Base-by-base conservation (phyloP, 1,140 invertebrate species). In the Ylistrum balloti region DNA sequence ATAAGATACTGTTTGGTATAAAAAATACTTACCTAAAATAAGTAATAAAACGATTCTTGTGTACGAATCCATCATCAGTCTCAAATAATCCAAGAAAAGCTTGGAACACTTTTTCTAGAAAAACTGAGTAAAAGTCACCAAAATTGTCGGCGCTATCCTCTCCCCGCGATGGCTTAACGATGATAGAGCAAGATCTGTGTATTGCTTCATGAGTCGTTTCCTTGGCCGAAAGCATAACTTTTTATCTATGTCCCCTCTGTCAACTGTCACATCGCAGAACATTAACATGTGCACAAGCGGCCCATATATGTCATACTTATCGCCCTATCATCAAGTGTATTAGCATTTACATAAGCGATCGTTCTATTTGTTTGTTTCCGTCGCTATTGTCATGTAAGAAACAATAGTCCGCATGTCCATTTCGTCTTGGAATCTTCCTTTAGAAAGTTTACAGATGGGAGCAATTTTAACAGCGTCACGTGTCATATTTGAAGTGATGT, bases 241-340 rank as follows among this genome's bases (percentile, higher is more conserved):
- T 74, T 28, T 74, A 28, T 74, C 56, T 74, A 28, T 74, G 10
- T 45, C 17, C 56, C 56, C 56, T 20, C 22, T 74, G 56, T 74
- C 56, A 74, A 74, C 56, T 74, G 56, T 74, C 56, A 74, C 28
- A 22, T n/a, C 22, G 5, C 17, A 28, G 56, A n/a, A 22, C 56
- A 74, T 74, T 74, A 74, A 74, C 56, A 5, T 74, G 56, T 74
- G 56, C 56, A 74, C 56, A 74, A 74, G n/a, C 56, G 56, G n/a
- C 56, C 56, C 56, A 74, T 74, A 74, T 11, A 74, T 74, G 56
- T 28, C 56, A 74, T 74, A 74, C 56, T 74, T 74, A 74, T 74
- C 56, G 56, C 56, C 22, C 56, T 74, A 74, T 74, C 56, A 74
- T 74, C 22, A 28, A n/a, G 56, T 74, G 56, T 74, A 74, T 74